Base-by-base conservation (phyloP, 2,888 invertebrate species). In the Eristalinus sepulchralis region DNA sequence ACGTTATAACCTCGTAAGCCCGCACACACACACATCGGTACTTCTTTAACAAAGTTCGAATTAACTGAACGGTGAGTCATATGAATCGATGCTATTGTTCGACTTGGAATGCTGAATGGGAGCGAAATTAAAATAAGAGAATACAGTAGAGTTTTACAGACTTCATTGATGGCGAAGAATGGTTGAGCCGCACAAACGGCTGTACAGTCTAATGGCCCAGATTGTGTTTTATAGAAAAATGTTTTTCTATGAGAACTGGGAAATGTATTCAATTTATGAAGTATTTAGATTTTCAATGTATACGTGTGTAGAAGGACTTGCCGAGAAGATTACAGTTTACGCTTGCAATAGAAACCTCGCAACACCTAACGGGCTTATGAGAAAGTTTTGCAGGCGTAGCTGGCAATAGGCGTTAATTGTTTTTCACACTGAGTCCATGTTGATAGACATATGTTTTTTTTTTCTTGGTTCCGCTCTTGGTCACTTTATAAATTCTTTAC, bases 41-140 rank as follows among this genome's bases (percentile, higher is more conserved):
- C 60, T 83, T 53, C 70, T 55, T 53, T 66, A 68, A 75, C 60
- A 55, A 66, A 62, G 53, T 64, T 63, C 55, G 60, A 80, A 80
- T 75, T 60, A 34, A 70, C 20, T 31, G 27, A 34, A 20, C 13
- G 33, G 71, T 82, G 82, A 85, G 63, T 85, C 77, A 85, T 66
- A 33, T 20, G 34, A 24, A 72, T 68, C 59, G 34, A n/a, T 47
- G 64, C 33, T 20, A 24, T 22, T 34, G 4, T 47, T 72, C 39
- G 53, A 20, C 47, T 63, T 73, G 33, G 33, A 78, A 83, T 83
- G 31, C 33, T 57, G 60, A 75, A 75, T 78, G 78, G 55, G 27
- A 84, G 75, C 36, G 13, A 68, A 39, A 59, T 31, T 64, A 59
- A 59, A 83, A 62, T 47, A 33, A 22, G 33, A 39, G 9, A 39